These are phyloP conservation scores for Argyra leucocephala DNA, from an alignment of 2,888 invertebrate species.

Conservation along the genomic window DNA sequence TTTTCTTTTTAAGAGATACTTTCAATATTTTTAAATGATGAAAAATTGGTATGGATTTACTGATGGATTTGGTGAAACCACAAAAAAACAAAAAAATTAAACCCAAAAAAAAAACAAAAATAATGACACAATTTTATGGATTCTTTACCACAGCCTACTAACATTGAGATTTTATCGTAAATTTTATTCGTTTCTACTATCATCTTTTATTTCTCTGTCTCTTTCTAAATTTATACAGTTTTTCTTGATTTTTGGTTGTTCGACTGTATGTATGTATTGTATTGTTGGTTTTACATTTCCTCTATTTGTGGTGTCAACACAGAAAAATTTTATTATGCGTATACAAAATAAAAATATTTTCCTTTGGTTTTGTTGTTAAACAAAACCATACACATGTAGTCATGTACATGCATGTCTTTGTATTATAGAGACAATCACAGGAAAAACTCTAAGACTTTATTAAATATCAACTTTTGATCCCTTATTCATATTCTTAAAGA, in stretches of 20 bases:
- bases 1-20: not conserved
- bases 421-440: too few relatives aligned
- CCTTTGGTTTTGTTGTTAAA: too few relatives aligned
- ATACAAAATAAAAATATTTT: too few relatives aligned
- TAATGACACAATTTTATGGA: not conserved
- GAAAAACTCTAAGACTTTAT: too few relatives aligned
- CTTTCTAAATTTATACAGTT: not conserved
- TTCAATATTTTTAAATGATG: not conserved
- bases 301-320: not conserved
- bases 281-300: not conserved
- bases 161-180: slow-evolving; percentile 1
- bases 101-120: not conserved
- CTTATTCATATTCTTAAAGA: too few relatives aligned
- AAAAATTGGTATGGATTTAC: slow-evolving; percentile 3
- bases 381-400: too few relatives aligned
- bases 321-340: slow-evolving; percentile 3
- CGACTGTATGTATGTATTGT: too few relatives aligned
- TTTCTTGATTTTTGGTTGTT: too few relatives aligned
- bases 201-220: not conserved
- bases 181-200: not conserved
- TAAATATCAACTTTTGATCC: too few relatives aligned
- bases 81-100: not conserved
- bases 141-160: not conserved
- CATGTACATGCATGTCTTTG: too few relatives aligned
- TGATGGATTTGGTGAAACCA: not conserved